A percentile compares a stretch with the other conserved stretches of the same genome.
Conservation (phyloP, 37 sponge, comb jelly and placozoan species). For the Beroe ovata region DNA sequence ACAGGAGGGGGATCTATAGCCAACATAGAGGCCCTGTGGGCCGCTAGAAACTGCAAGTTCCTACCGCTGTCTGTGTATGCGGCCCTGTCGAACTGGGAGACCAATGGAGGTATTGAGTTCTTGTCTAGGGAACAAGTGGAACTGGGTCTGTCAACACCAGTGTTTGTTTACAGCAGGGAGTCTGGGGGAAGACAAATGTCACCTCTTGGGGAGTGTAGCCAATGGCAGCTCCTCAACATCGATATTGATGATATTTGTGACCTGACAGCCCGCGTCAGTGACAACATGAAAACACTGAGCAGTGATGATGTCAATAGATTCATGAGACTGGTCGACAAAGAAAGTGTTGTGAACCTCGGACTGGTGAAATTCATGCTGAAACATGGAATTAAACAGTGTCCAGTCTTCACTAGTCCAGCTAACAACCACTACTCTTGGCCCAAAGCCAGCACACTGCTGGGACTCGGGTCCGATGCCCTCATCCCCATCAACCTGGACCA, state of each 20-base stretch:
- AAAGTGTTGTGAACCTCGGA: neutral
- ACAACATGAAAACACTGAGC: neutral
- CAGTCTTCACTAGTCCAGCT: neutral
- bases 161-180: conserved; percentile 1
- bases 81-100: neutral
- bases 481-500: conserved; percentile 9
- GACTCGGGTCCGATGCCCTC: conserved; percentile 23
- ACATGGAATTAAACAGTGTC: neutral
- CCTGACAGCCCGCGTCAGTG: neutral
- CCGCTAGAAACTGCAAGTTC: conserved; percentile 61
- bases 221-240: conserved; percentile 19
- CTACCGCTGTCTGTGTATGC: neutral
- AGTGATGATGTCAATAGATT: neutral
- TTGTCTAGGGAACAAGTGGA: neutral
- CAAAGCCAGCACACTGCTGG: conserved; percentile 55
- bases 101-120: neutral
- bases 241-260: conserved; percentile 43
- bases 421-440: conserved; percentile 54
- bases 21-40: conserved; percentile 68
- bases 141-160: neutral
- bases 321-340: neutral
- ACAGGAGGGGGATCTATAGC: conserved; percentile 56
- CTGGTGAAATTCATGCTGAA: neutral
- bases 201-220: neutral
- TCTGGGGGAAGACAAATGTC: neutral